Evolutionary conservation across 2,113 vertebrate species (phyloP), one percentile per base, ranked within the genome.

Genomic region (Spizaetus ornatus): DNA sequence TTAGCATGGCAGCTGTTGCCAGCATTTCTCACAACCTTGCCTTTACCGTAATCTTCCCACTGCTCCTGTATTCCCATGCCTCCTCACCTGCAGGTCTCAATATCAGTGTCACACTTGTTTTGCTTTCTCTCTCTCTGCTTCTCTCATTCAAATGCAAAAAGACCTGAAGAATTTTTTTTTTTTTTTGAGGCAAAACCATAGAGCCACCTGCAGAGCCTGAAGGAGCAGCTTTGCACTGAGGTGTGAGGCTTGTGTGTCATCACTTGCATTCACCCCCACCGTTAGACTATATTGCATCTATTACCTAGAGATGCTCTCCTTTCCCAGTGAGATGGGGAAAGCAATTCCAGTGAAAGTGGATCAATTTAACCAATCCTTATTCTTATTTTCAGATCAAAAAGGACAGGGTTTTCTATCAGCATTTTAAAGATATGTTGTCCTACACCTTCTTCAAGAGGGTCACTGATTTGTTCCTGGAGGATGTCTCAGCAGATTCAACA

Each of bases 361-460:
- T 76, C 34, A 36, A 6, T 67, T 29, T 27, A 72, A 65, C 32
- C 47, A 22, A 36, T 14, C 20, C 13, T 36, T 90, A 11, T 71
- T 58, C 21, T 96, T 65, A 8, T 56, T 77, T 53, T 34, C 95
- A 99, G 99, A 81, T 98, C 32, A 93, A 98, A 85, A 97, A 79
- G 17, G 78, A 98, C 19, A 70, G 53, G 4, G 8, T 4, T 7
- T 82, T 99, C 3, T 7, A 31, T 32, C 27, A 50, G 12, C 10
- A 4, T 7, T 61, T 98, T 93, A 80, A 86, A 59, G 65, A 31
- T 9, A 94, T 27, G n/a, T 95, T 94, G 63, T 88, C 95, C 82
- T 99, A 99, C 91, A 0, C 8, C 10, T 94, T 98, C 90, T 99
- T 98, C 29, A 45, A 79, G 67, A 96, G 6, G 20, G 31, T 99